These are phyloP conservation scores for Esox niger DNA, from an alignment of 2,113 vertebrate species.

Conservation along the genomic window DNA sequence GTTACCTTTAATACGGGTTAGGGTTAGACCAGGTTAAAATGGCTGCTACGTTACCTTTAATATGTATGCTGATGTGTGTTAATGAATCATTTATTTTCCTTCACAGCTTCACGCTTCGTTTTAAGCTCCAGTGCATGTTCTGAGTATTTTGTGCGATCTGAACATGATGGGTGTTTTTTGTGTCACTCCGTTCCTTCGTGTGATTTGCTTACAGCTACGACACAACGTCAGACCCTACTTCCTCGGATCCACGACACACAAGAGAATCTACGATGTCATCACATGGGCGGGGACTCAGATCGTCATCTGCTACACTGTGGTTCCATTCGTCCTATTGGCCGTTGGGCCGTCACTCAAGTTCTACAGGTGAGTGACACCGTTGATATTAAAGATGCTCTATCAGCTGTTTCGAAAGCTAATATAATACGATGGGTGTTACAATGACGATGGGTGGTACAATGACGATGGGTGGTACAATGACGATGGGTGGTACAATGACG, in stretches of 20 bases:
- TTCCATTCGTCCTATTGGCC: conserved; percentile 91
- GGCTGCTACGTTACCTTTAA: too few relatives aligned
- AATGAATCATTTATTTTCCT: too few relatives aligned
- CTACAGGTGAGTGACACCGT: conserved; percentile 80
- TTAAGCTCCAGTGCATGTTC: too few relatives aligned
- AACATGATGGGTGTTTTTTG: not conserved
- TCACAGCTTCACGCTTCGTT: too few relatives aligned
- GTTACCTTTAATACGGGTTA: too few relatives aligned
- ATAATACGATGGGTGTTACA: too few relatives aligned
- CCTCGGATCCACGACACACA: conserved; percentile 75
- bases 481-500: too few relatives aligned
- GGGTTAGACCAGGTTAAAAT: too few relatives aligned
- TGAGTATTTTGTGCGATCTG: not conserved
- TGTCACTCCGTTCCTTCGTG: not conserved
- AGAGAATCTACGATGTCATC: conserved; percentile 83
- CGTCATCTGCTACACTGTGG: conserved; percentile 93
- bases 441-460: too few relatives aligned
- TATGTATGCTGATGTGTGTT: too few relatives aligned
- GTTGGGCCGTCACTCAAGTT: conserved; percentile 87
- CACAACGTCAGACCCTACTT: conserved; percentile 89
- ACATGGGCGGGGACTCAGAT: conserved; percentile 90
- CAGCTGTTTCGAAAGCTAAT: too few relatives aligned
- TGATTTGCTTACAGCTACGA: conserved; percentile 77
- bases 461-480: too few relatives aligned
- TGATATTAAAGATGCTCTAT: not conserved